Percentiles rank a stretch among this genome's conserved stretches.
phyloP scores from a whole-genome alignment of 37 sponge, comb jelly and placozoan species.

The Hormiphora californensis region DNA sequence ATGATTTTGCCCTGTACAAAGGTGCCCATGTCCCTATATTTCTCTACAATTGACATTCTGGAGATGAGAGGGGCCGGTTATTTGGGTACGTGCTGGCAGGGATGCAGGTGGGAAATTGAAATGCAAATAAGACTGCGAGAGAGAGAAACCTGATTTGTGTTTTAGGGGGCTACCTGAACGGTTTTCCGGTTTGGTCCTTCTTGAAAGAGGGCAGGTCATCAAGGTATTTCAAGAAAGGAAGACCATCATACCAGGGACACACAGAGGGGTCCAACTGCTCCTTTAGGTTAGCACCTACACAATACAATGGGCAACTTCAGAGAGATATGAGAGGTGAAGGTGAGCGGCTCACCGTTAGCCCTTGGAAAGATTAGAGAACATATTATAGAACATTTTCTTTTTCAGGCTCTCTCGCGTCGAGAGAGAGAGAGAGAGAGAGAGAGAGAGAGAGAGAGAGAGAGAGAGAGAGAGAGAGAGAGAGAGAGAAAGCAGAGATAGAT shows the following conservation, averaged over 20 bases:
- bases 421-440: background rate
- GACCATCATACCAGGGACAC: constrained; percentile 89
- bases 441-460: background rate
- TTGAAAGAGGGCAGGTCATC: constrained; percentile 71
- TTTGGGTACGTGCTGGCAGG: too few species aligned
- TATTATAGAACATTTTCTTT: background rate
- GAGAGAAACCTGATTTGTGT: too few species aligned
- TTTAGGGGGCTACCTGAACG: constrained; percentile 51
- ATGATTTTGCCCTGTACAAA: constrained; percentile 93
- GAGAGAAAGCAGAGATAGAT: too few species aligned
- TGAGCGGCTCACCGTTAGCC: too few species aligned
- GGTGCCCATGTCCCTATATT: constrained; percentile 97
- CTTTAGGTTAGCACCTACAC: constrained; percentile 84
- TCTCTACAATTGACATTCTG: constrained; percentile 87
- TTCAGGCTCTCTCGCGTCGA: too few species aligned
- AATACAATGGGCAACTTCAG: too few species aligned
- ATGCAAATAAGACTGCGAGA: too few species aligned
- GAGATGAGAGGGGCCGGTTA: too few species aligned
- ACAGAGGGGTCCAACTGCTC: constrained; percentile 45
- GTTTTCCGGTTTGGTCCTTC: constrained; percentile 63
- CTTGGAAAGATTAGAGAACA: background rate
- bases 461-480: too few species aligned
- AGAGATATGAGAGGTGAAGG: too few species aligned
- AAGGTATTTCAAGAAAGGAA: constrained; percentile 83
- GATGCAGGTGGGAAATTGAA: too few species aligned